These are phyloP conservation scores for Pseudoips prasinana DNA, from an alignment of 2,888 invertebrate species.

Conservation along the genomic window DNA sequence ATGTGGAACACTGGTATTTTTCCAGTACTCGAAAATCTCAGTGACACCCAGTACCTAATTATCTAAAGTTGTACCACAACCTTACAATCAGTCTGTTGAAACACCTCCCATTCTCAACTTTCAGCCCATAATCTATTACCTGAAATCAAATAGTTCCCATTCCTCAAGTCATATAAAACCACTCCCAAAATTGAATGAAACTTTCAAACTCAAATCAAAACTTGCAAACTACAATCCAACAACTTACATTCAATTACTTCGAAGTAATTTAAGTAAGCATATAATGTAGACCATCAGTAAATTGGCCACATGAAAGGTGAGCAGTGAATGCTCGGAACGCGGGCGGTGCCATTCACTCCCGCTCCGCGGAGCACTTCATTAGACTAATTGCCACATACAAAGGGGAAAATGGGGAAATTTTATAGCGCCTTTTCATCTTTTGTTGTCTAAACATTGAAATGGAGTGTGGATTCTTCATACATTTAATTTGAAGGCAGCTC, in stretches of 20 bases:
- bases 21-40: too few relatives aligned
- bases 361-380: conserved; percentile 69
- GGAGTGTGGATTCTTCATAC: conserved; percentile 36
- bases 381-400: conserved; percentile 77
- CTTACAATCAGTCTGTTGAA: too few relatives aligned
- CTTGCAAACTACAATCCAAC: too few relatives aligned
- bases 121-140: too few relatives aligned
- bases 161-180: too few relatives aligned
- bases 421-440: conserved; percentile 72
- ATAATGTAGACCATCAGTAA: conserved; percentile 67
- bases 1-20: too few relatives aligned
- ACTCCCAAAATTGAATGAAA: too few relatives aligned
- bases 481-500: conserved; percentile 4
- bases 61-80: too few relatives aligned
- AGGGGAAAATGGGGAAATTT: conserved; percentile 72
- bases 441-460: conserved; percentile 53
- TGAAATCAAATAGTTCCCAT: too few relatives aligned
- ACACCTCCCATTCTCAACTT: too few relatives aligned
- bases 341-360: conserved; percentile 68
- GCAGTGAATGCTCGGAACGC: conserved; percentile 66
- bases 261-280: conserved; percentile 54
- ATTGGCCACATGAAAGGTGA: conserved; percentile 78
- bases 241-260: conserved; percentile 29
- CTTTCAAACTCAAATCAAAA: too few relatives aligned
- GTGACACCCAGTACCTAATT: too few relatives aligned